Conservation (phyloP, 2,888 invertebrate genomes). For the Mesorhabditis spiculigera region DNA sequence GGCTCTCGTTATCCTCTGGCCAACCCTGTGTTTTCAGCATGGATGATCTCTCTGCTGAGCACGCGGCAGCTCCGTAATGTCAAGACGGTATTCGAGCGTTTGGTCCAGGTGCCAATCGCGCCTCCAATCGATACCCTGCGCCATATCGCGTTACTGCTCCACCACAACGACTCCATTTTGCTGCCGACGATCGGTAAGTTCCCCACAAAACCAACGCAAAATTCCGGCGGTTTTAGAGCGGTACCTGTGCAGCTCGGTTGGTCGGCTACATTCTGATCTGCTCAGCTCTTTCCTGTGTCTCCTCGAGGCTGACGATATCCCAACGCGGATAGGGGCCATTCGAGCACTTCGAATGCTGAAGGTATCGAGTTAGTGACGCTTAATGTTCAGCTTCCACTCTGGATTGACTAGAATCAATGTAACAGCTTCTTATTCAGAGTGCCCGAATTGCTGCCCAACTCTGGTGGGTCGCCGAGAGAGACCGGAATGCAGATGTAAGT, state of each 20-base stretch:
- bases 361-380: slow-evolving; percentile 17
- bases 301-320: slow-evolving; percentile 42
- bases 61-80: slow-evolving; percentile 38
- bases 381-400: not conserved
- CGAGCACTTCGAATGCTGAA: slow-evolving; percentile 47
- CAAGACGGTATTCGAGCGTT: slow-evolving; percentile 43
- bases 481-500: slow-evolving; percentile 16
- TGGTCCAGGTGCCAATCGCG: slow-evolving; percentile 52
- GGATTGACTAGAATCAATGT: slow-evolving; percentile 6
- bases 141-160: slow-evolving; percentile 41
- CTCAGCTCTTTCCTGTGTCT: slow-evolving; percentile 50
- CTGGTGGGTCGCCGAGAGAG: slow-evolving; percentile 21
- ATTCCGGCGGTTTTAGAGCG: slow-evolving; percentile 31
- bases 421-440: slow-evolving; percentile 18
- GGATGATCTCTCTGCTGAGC: slow-evolving; percentile 45
- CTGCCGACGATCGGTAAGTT: slow-evolving; percentile 20
- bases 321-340: slow-evolving; percentile 47
- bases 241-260: slow-evolving; percentile 39
- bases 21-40: slow-evolving; percentile 35
- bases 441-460: slow-evolving; percentile 25
- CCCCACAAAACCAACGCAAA: not conserved
- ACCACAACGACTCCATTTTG: slow-evolving; percentile 23
- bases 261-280: slow-evolving; percentile 45
- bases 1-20: not conserved
- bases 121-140: slow-evolving; percentile 55